Conservation (phyloP, 2,797 vertebrate species). For the Sarcophilus harrisii region DNA sequence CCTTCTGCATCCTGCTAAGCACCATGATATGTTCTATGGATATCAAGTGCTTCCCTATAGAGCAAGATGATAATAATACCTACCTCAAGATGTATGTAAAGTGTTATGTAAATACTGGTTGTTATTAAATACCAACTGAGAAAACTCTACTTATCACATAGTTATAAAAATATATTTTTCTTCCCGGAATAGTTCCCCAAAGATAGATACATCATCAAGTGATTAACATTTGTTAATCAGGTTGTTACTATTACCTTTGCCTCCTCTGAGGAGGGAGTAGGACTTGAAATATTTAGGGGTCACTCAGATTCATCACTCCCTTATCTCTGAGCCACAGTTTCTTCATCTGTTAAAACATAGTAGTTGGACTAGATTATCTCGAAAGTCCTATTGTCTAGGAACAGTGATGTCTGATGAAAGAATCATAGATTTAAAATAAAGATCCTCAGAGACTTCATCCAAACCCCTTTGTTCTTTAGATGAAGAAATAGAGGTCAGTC, state of each 20-base stretch:
- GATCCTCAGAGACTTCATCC: neutral
- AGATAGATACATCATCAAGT: neutral
- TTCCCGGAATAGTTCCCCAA: neutral
- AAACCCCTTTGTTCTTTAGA: neutral
- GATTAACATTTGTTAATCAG: neutral
- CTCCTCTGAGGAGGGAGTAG: neutral
- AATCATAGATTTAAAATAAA: neutral
- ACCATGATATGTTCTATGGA: neutral
- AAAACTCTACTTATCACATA: neutral
- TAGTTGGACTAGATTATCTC: neutral
- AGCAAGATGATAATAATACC: neutral
- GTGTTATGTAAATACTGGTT: neutral
- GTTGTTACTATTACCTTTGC: neutral
- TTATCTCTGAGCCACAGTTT: neutral
- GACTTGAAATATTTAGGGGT: neutral
- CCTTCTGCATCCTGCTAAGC: neutral
- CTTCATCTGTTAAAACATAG: neutral
- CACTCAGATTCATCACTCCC: neutral
- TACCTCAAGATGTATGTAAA: neutral
- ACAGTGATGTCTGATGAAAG: neutral
- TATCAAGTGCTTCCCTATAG: neutral
- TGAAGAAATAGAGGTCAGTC: neutral
- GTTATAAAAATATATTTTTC: neutral
- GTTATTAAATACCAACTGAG: neutral
- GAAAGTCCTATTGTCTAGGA: neutral